Percentiles rank a stretch among this genome's conserved stretches.
phyloP scores from a whole-genome alignment of 2,797 vertebrate species.

The Malacoraja senta region DNA sequence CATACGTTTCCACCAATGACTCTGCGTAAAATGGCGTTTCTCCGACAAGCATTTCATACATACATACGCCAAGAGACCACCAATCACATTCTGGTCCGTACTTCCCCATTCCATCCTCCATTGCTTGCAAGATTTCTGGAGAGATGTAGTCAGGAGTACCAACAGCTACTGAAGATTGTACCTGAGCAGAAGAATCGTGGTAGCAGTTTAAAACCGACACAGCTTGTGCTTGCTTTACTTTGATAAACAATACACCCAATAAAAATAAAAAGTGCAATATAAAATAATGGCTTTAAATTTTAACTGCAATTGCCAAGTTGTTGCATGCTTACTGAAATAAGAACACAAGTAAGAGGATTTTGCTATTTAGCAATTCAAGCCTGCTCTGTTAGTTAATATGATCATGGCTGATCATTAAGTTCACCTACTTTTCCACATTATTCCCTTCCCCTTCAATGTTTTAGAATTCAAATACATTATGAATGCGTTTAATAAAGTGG shows the following conservation, averaged over 20 bases:
- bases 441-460: no score
- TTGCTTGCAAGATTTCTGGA: constrained; percentile 93
- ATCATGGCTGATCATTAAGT: no score
- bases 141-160: constrained; percentile 97
- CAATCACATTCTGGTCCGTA: constrained; percentile 95
- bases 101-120: constrained; percentile 95
- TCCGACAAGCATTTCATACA: constrained; percentile 96
- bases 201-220: not conserved
- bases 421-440: no score
- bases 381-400: no score
- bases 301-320: not conserved
- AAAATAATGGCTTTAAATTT: not conserved
- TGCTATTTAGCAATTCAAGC: no score
- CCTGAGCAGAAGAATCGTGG: constrained; percentile 58
- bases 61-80: constrained; percentile 95
- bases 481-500: no score
- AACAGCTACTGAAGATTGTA: constrained; percentile 92
- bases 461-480: no score
- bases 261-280: not conserved
- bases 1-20: constrained; percentile 90
- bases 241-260: not conserved
- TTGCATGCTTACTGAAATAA: not conserved
- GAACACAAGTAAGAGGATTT: no score
- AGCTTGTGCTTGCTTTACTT: not conserved
- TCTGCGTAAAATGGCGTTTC: constrained; percentile 95